phyloP scores from a whole-genome alignment of 2,888 invertebrate genomes.

The Acleris sparsana region DNA sequence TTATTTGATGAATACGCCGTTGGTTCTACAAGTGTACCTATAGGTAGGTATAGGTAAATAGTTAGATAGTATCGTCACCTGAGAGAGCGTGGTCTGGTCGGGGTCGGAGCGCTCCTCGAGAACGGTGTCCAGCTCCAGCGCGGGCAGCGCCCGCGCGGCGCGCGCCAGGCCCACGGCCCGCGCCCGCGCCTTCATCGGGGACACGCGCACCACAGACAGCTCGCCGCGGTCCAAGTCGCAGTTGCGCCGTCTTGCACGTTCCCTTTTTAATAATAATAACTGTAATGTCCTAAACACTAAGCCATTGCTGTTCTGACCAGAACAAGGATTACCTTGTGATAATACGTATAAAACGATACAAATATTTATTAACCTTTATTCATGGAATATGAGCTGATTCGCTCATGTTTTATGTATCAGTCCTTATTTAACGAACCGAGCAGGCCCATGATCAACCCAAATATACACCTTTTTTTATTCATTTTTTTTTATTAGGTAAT shows the following conservation, averaged over 20 bases:
- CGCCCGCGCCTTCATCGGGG: constrained; percentile 65
- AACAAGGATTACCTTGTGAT: no score
- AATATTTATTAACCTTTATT: no score
- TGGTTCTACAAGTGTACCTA: not conserved
- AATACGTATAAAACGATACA: no score
- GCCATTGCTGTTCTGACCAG: no score
- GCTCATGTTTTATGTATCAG: no score
- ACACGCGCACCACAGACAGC: constrained; percentile 89
- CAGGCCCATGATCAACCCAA: no score
- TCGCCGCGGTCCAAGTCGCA: constrained; percentile 93
- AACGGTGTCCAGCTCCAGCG: constrained; percentile 92
- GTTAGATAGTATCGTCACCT: constrained; percentile 52
- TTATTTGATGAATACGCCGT: not conserved
- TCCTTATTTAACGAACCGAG: no score
- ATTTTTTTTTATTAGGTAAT: no score
- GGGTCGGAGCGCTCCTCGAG: constrained; percentile 92
- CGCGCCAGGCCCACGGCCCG: constrained; percentile 75
- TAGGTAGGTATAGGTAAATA: no score
- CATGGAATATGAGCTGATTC: no score
- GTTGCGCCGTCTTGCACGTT: constrained; percentile 91
- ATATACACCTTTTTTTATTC: no score
- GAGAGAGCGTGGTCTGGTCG: constrained; percentile 85
- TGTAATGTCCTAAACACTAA: not conserved
- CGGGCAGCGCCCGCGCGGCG: constrained; percentile 89
- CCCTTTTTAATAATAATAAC: constrained; percentile 68